Base-by-base conservation (phyloP, 2,797 vertebrate species). In the Schizopygopsis malacanthus region DNA sequence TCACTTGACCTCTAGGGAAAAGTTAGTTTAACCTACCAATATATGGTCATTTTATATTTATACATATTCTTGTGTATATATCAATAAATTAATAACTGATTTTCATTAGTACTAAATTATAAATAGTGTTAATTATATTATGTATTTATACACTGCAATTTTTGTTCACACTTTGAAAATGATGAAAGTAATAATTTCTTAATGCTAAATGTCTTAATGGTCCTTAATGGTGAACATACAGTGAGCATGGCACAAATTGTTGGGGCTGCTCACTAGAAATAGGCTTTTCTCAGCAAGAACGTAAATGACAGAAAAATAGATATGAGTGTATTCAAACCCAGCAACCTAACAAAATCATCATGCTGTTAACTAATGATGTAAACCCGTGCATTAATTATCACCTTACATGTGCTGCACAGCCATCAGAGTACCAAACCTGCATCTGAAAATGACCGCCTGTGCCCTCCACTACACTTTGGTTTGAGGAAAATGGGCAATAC, bases 401-500 rank as follows among this genome's bases (percentile, higher is more conserved):
- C 69, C 81, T 82, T 61, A 45, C 43, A 11, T 45, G 39, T 79
- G 20, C 25, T n/a, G 6, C 63, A 61, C 12, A 73, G 16, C 67
- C 54, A n/a, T 61, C 25, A 75, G 47, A 20, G 67, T 71, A 37
- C 37, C 50, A 59, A 82, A 63, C 18, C 70, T 61, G 52, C 25
- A 18, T 59, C 69, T 82, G 39, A 61, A 75, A 61, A 69, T 11
- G 4, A 50, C 43, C 18, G 15, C 28, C 65, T 67, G 54, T 81
- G 84, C 75, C 75, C 86, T 89, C 84, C 39, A 77, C 69, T 67
- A 18, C 72, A 82, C 67, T 73, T 85, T 47, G 79, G 67, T 77
- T 81, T 76, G 45, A 83, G 75, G 50, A 76, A 81, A 83, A 71
- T 45, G 28, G 47, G 65, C 76, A 61, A 83, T 50, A 56, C 72